Evolutionary conservation across 2,113 vertebrate genomes (phyloP).

Genomic region (Poecilia latipinna): DNA sequence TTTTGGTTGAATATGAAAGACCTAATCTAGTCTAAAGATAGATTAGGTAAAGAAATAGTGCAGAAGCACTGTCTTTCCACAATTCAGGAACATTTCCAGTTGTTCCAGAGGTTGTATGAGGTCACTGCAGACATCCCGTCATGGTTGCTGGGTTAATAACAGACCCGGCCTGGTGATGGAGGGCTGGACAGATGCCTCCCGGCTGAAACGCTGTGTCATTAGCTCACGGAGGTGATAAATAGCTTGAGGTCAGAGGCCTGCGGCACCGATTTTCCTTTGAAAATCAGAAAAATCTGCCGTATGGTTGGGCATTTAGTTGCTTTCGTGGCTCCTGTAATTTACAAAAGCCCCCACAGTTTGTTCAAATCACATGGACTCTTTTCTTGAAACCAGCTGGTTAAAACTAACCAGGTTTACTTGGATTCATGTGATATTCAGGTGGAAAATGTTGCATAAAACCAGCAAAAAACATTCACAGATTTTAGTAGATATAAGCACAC

Average conservation of each 20-base stretch:
- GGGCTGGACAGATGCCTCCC: constrained; percentile 59
- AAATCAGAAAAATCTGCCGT: constrained; percentile 42
- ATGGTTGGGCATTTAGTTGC: constrained; percentile 11
- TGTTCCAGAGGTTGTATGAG: constrained; percentile 63
- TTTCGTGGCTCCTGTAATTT: constrained; percentile 9
- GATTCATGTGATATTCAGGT: not conserved
- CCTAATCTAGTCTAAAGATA: not conserved
- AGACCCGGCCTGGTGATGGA: constrained; percentile 64
- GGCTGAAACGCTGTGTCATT: constrained; percentile 64
- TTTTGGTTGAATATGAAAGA: not conserved
- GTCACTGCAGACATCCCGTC: constrained; percentile 55
- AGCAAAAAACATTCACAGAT: not conserved
- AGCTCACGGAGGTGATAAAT: constrained; percentile 70
- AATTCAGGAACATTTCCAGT: constrained; percentile 35
- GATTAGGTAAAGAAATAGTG: not conserved
- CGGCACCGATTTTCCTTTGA: constrained; percentile 40
- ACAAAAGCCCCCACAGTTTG: constrained; percentile 2
- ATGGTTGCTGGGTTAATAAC: constrained; percentile 71
- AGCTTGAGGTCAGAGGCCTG: constrained; percentile 60
- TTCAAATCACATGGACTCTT: constrained; percentile 1
- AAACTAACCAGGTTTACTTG: not conserved
- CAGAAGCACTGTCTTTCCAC: constrained; percentile 20
- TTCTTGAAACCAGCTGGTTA: constrained; percentile 6
- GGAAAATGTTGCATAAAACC: not conserved
- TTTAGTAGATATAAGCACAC: not conserved